Evolutionary conservation across 2,888 invertebrate species (phyloP), one percentile per base, ranked within the genome.

Genomic region (Drosophila rubida): DNA sequence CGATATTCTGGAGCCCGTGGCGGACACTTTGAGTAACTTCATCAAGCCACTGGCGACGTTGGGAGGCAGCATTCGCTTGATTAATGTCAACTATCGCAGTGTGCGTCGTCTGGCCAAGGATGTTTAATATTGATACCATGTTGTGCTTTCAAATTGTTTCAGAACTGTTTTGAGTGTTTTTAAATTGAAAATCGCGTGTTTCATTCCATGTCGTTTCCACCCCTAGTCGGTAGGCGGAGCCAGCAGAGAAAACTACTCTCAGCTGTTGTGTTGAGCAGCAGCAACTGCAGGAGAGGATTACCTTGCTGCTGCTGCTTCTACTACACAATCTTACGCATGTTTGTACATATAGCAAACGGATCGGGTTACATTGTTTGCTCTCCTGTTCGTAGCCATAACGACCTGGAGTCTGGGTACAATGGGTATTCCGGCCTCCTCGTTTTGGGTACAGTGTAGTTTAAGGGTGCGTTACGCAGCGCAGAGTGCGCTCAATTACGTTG

Each of bases 1-100:
- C 22, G 94, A 94, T 88, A 93, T 95, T 67, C 93, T 94, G 82
- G 93, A 94, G 62, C 95, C 95, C 0, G 82, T 95, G 13, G 93
- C 95, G 0, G 93, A 93, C 76, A 93, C 93, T 0, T 50, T 94
- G 0, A 94, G 93, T 45, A 85, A 85, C 63, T 90, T 92, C 35
- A 89, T 93, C 64, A 90, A 87, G 35, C 91, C 92, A 0, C 7
- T 92, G 22, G 90, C 87, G 19, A 88, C 70, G 1, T 70, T 92
- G 11, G 63, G 88, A 0, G 64, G 63, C 0, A 88, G 90, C 23
- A 5, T 92, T 0, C 86, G 91, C 1, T 57, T 92, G 4, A 74
- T 89, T 4, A 84, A 89, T 61, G 78, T 87, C 9, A 90, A 86
- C 61, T 86, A 89, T 63, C 87, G 82, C 0, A 69, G 80, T 58